Evolutionary conservation across 2,888 invertebrate species (phyloP), one percentile per base, ranked within the genome.

Genomic region (Aproaerema taeniolella): DNA sequence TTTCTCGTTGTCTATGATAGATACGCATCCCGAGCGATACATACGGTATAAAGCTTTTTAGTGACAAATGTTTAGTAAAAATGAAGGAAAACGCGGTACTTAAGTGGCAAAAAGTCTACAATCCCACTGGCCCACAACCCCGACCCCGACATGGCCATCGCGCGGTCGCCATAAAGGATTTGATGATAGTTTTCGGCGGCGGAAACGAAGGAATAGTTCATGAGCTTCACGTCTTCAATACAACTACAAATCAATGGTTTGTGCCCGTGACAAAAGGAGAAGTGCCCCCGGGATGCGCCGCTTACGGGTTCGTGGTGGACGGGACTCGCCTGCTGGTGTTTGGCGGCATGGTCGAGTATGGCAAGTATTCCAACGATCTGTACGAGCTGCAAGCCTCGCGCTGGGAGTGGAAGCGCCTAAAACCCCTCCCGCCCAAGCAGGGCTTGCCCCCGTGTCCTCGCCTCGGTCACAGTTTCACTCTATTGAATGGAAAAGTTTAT

Each of bases 131-230:
- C 63, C 95, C 96, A 40, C 95, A 95, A 78, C 98, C 98, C 50
- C 91, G 98, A 86, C 98, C 99, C 51, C 92, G 99, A 58, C 99
- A 99, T 91, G 99, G 99, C 54, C 99, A 99, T 87, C 93, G 99
- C 67, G 98, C 99, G 39, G 97, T 99, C 65, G 95, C 97, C 69
- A 97, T 99, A 69, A 99, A 98, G 88, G 99, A 99, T 87, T 91
- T 99, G 62, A 99, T 99, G 96, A 96, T 99, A 55, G 98, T 99
- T 69, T 99, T 99, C 86, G 99, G 99, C 68, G 99, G 99, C 68
- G 99, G 99, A 63, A 99, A 99, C 87, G 99, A 99, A 90, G 99
- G 99, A 69, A 99, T 99, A 73, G 98, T 99, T 60, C 98, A 99
- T 79, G 99, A 99, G 88, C 90, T 99, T 55, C 98, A 99, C 88